phyloP scores from a whole-genome alignment of 2,888 invertebrate genomes.

The Autographa pulchrina region DNA sequence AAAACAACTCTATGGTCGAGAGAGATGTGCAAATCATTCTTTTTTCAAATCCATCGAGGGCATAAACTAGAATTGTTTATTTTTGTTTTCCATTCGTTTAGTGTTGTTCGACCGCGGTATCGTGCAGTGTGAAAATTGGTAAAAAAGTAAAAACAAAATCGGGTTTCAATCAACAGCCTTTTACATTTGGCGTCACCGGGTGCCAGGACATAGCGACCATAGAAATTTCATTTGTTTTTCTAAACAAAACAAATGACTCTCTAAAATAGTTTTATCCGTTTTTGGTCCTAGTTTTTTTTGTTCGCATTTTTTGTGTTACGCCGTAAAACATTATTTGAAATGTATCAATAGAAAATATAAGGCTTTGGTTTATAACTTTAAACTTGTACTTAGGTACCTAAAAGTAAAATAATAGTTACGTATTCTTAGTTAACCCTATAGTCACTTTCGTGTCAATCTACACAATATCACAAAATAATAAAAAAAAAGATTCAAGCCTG shows the following conservation, averaged over 20 bases:
- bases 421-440: too few species aligned
- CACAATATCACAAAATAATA: too few species aligned
- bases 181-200: conserved; percentile 38
- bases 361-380: too few species aligned
- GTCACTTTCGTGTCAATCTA: too few species aligned
- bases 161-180: conserved; percentile 54
- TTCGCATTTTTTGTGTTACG: neutral
- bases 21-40: neutral
- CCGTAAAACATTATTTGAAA: too few species aligned
- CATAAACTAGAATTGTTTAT: conserved; percentile 31
- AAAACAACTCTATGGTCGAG: neutral
- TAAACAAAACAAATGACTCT: neutral
- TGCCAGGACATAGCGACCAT: conserved; percentile 10
- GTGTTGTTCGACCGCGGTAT: conserved; percentile 40
- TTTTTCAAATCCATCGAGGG: conserved; percentile 8
- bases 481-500: too few species aligned
- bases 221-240: neutral
- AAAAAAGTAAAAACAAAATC: conserved; percentile 35
- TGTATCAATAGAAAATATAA: too few species aligned
- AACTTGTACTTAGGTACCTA: too few species aligned
- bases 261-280: neutral
- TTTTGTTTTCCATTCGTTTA: conserved; percentile 38
- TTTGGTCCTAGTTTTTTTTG: neutral
- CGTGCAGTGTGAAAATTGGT: conserved; percentile 54
- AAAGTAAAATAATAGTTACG: too few species aligned